Base-by-base conservation (phyloP, 2,113 vertebrate genomes). In the Meriones unguiculatus region DNA sequence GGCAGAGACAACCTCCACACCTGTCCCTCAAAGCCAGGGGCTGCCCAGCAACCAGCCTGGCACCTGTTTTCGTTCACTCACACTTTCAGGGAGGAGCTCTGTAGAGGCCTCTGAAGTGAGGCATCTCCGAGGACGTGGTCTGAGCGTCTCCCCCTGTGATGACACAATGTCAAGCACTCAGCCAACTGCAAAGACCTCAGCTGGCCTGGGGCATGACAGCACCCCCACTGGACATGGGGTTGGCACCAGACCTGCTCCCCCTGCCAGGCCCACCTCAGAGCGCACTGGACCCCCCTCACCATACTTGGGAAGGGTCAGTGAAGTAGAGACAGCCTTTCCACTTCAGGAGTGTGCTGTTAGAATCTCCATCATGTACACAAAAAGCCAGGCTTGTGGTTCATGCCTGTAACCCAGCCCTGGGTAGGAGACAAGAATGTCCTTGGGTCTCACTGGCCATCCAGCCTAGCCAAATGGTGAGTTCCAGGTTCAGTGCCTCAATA, bases 261-360 rank as follows among this genome's bases (percentile, higher is more conserved):
- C 41, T 1, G 5, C 10, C 18, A 25, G 69, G 30, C 11, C 0
- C 50, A 25, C 20, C 86, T 54, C 62, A 54, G 32, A 12, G 72
- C 0, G 4, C 41, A 10, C 2, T 0, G 28, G 2, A 1, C 59
- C 59, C 24, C 69, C 90, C 65, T 17, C 7, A 46, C n/a, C 70
- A 4, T 38, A 0, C 10, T 20, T 32, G 1, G 24, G 82, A 97
- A 81, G 86, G 30, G 65, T 86, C 64, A 11, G 28, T 65, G 62
- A 65, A 38, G 28, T 25, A n/a, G 46, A 54, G 65, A 54, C 32
- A 24, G 85, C 32, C 1, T 9, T 24, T 3, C 32, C 24, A 32
- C 1, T 76, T 38, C 9, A 14, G 6, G 76, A 96, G 75, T 38
- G 93, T 32, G 76, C 96, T 96, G 89, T 17, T 30, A 4, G 10